These are phyloP conservation scores for Hydropotes inermis DNA, from an alignment of 2,113 vertebrate genomes.

Conservation along the genomic window DNA sequence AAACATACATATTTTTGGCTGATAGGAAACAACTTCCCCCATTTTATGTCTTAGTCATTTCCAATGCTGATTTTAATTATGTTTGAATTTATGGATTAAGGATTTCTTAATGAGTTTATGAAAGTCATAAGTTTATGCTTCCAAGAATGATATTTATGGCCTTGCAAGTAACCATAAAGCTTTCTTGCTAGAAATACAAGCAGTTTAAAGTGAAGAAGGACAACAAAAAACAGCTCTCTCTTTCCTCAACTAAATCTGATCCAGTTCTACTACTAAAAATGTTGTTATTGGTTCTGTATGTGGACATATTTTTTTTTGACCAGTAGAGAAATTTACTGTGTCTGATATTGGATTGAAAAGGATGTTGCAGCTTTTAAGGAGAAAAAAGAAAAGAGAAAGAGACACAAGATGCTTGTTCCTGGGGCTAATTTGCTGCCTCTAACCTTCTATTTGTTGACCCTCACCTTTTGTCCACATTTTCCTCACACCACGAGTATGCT, in stretches of 20 bases:
- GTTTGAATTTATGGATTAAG: constrained; percentile 9
- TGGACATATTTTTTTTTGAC: not conserved
- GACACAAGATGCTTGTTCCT: constrained; percentile 34
- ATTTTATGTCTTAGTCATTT: not conserved
- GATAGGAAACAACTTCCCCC: not conserved
- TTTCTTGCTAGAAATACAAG: not conserved
- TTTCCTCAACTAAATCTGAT: not conserved
- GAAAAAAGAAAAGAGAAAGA: not conserved
- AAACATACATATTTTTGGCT: not conserved
- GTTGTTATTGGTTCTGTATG: not conserved
- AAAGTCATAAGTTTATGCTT: not conserved
- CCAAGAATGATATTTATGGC: not conserved
- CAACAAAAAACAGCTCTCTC: not conserved
- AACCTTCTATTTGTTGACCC: constrained; percentile 59
- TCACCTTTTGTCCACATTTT: constrained; percentile 53
- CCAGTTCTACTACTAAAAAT: not conserved
- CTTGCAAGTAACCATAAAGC: not conserved
- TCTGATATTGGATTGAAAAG: constrained; percentile 39
- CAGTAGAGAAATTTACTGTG: not conserved
- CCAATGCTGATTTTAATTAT: constrained; percentile 3
- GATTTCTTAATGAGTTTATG: constrained; percentile 6
- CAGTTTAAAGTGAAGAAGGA: not conserved
- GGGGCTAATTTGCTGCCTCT: constrained; percentile 45
- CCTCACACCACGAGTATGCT: not conserved
- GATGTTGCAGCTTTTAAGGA: not conserved